Base-by-base conservation (phyloP, 2,113 vertebrate species). In the Indri indri region DNA sequence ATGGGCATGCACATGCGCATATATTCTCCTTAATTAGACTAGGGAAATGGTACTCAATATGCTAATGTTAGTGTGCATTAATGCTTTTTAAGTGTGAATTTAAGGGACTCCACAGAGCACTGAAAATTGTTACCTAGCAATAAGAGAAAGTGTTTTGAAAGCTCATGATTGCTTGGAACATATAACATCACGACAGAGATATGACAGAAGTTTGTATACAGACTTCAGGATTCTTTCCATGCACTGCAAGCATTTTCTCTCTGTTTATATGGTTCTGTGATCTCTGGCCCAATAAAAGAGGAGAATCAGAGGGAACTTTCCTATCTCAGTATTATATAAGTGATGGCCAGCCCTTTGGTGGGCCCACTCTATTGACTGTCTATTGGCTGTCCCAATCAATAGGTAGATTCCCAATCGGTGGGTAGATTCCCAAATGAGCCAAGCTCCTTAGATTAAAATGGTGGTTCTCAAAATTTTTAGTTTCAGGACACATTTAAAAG, bases 111-210 rank as follows among this genome's bases (percentile, higher is more conserved):
- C 34, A 45, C 25, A 63, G 57, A 87, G 12, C 68, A 57, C 11
- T 89, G 30, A 93, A 45, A 95, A 89, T 92, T 85, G 18, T 71
- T 87, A 40, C 34, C 25, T 61, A 63, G 18, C 45, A 73, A 4
- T 85, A 42, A 87, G 30, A 81, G 76, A 66, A 91, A 63, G 74
- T 52, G 80, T n/a, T 91, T 92, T 94, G 40, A 96, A 96, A 97
- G 32, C 45, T 52, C 18, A 3, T 54, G 20, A 90, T 63, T 87
- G 37, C 63, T 88, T 76, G 47, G 22, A 88, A 73, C 32, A 61
- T 92, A 18, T 6, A 50, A n/a, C 73, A 0, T 54, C 2, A 2
- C 34, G 50, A 20, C 25, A 81, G 18, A 77, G 34, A 25, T 81
- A 12, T n/a, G 40, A n/a, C 12, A 88, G 8, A 65, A 12, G 1